phyloP scores from a whole-genome alignment of 2,113 vertebrate species.

The Cynocephalus volans region DNA sequence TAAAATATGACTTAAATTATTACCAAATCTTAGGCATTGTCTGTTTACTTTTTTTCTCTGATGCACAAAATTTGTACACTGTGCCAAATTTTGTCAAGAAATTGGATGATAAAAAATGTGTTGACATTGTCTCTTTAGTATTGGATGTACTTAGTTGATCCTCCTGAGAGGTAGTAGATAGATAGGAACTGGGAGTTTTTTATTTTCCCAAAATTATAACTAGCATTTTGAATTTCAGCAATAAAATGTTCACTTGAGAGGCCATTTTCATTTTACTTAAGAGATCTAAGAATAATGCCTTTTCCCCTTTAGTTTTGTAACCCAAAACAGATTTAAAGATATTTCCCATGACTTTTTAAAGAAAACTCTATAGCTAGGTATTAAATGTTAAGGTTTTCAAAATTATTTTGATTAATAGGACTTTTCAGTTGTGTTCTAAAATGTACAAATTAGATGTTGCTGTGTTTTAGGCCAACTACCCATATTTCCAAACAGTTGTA shows the following conservation, averaged over 20 bases:
- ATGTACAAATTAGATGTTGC: neutral
- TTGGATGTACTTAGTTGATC: constrained; percentile 11
- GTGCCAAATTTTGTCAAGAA: constrained; percentile 16
- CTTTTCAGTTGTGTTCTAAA: neutral
- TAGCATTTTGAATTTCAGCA: constrained; percentile 60
- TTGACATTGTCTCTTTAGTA: neutral
- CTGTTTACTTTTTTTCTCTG: constrained; percentile 19
- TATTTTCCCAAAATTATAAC: constrained; percentile 38
- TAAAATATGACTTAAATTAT: constrained; percentile 30
- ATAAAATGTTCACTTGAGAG: constrained; percentile 47
- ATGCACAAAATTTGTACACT: constrained; percentile 34
- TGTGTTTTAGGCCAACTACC: neutral
- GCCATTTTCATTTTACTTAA: constrained; percentile 58
- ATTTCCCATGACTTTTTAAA: constrained; percentile 2
- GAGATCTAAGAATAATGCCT: neutral
- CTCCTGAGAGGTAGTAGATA: constrained; percentile 49
- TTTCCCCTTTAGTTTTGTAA: constrained; percentile 52
- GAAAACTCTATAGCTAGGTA: neutral
- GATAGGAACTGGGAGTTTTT: constrained; percentile 38
- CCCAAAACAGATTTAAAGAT: neutral
- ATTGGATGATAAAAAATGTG: constrained; percentile 31
- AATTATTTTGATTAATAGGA: constrained; percentile 10
- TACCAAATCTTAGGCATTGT: constrained; percentile 44
- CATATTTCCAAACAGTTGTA: neutral
- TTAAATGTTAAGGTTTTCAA: constrained; percentile 37